Conservation (phyloP, 2,888 invertebrate genomes). For the Lamellibrachia satsuma region DNA sequence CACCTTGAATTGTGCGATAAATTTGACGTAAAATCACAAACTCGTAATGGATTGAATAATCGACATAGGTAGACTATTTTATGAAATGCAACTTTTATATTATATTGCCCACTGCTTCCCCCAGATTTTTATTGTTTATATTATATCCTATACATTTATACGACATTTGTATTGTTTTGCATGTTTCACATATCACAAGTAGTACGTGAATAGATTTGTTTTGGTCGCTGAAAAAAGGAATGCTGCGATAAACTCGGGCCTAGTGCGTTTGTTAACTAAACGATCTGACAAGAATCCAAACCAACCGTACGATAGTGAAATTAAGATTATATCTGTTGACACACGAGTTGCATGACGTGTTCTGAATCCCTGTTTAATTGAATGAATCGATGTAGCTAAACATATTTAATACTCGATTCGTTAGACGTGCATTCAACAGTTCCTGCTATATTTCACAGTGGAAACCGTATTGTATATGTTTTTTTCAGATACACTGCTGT, state of each 20-base stretch:
- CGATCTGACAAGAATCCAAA: background rate
- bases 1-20: background rate
- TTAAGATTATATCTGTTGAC: background rate
- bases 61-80: background rate
- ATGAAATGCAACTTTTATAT: background rate
- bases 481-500: background rate
- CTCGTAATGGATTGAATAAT: background rate
- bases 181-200: background rate
- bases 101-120: background rate
- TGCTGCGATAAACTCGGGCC: background rate
- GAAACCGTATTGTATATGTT: background rate
- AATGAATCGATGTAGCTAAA: background rate
- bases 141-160: background rate
- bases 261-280: background rate
- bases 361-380: background rate
- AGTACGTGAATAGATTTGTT: background rate
- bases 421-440: slow-evolving; percentile 3
- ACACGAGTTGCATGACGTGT: background rate
- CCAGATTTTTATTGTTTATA: background rate
- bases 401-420: background rate
- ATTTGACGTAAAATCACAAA: background rate
- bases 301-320: background rate
- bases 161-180: background rate
- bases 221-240: background rate
- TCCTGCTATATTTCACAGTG: background rate